These are phyloP conservation scores for Choloepus hoffmanni DNA, from an alignment of 2,113 vertebrate genomes.

Conservation along the genomic window DNA sequence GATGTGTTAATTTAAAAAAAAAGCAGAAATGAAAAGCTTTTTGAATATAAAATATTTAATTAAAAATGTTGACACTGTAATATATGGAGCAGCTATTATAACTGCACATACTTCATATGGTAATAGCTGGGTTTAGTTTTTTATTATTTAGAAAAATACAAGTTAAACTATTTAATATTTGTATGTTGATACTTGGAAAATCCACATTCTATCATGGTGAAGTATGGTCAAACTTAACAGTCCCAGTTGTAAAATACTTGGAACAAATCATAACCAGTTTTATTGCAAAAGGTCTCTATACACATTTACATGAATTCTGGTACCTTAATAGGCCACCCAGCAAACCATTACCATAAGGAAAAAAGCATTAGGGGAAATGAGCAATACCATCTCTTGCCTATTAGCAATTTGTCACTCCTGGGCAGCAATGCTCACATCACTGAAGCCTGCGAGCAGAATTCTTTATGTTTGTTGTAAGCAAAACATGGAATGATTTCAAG, in stretches of 20 bases:
- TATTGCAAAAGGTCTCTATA: constrained; percentile 85
- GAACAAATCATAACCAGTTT: constrained; percentile 86
- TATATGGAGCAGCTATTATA: constrained; percentile 87
- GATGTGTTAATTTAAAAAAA: not conserved
- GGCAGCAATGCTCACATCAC: constrained; percentile 73
- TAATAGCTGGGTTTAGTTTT: constrained; percentile 84
- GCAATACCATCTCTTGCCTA: constrained; percentile 82
- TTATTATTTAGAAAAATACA: constrained; percentile 84
- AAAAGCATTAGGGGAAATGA: constrained; percentile 85
- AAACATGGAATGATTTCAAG: constrained; percentile 86
- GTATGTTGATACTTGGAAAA: constrained; percentile 81
- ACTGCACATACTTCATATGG: constrained; percentile 86
- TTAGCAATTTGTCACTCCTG: constrained; percentile 82
- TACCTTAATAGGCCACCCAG: constrained; percentile 84
- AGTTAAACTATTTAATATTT: constrained; percentile 84
- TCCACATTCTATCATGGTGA: constrained; percentile 84
- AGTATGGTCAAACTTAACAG: constrained; percentile 85
- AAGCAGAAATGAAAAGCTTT: constrained; percentile 9
- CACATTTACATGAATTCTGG: constrained; percentile 86
- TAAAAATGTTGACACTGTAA: constrained; percentile 87
- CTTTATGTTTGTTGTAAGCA: constrained; percentile 86
- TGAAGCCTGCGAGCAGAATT: constrained; percentile 84
- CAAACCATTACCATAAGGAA: constrained; percentile 84
- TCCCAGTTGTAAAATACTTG: constrained; percentile 86
- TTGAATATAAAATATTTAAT: constrained; percentile 89